These are phyloP conservation scores for Cromileptes altivelis DNA, from an alignment of 2,113 vertebrate genomes.

Conservation along the genomic window DNA sequence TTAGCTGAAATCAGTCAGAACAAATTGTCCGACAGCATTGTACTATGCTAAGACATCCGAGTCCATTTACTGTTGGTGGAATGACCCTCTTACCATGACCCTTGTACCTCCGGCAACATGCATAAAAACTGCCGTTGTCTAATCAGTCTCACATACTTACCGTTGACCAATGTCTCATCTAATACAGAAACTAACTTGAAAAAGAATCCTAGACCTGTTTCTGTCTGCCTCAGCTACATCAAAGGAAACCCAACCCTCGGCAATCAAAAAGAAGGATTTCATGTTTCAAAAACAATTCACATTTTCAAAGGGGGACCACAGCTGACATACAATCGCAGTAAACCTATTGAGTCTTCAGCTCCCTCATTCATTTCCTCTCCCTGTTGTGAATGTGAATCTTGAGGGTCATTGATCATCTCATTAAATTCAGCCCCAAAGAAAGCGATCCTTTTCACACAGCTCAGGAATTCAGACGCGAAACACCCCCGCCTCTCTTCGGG, in stretches of 20 bases:
- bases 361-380: conserved; percentile 71
- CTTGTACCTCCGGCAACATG: conserved; percentile 38
- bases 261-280: conserved; percentile 80
- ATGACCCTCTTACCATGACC: conserved; percentile 69
- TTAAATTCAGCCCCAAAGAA: conserved; percentile 82
- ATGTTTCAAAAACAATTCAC: conserved; percentile 82
- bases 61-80: conserved; percentile 65
- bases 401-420: conserved; percentile 86
- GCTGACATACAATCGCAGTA: conserved; percentile 77
- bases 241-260: conserved; percentile 73
- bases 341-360: conserved; percentile 79
- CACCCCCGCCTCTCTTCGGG: conserved; percentile 66
- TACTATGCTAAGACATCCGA: conserved; percentile 63
- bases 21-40: conserved; percentile 80
- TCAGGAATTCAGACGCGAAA: conserved; percentile 81
- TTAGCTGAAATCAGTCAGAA: conserved; percentile 84
- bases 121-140: conserved; percentile 52
- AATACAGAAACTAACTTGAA: conserved; percentile 72
- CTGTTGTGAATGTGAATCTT: conserved; percentile 81
- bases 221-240: conserved; percentile 74
- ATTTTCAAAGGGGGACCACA: conserved; percentile 77
- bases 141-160: conserved; percentile 59
- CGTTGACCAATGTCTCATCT: conserved; percentile 66
- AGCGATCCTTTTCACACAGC: conserved; percentile 81
- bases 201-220: conserved; percentile 76